A percentile compares a stretch with the other conserved stretches of the same genome.
Conservation (phyloP, 2,888 invertebrate species). For the Iphiclides podalirius region DNA sequence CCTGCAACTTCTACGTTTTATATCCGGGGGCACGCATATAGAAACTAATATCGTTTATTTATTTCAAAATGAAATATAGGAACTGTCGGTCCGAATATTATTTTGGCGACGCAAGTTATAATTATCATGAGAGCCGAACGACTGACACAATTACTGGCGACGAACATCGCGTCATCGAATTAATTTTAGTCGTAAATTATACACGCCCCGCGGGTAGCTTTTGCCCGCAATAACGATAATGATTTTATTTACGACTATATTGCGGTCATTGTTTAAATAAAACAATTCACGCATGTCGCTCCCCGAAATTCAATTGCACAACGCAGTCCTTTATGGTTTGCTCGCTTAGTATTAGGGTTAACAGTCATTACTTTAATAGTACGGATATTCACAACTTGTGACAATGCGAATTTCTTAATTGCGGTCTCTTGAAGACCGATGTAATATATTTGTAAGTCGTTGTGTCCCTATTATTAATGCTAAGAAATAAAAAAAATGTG, state of each 20-base stretch:
- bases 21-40: neutral
- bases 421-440: too few relatives aligned
- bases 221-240: conserved; percentile 9
- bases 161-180: conserved; percentile 48
- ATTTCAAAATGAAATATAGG: conserved; percentile 15
- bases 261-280: conserved; percentile 10
- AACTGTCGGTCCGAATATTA: conserved; percentile 20
- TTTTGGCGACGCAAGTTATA: conserved; percentile 26
- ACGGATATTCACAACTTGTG: too few relatives aligned
- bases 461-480: too few relatives aligned
- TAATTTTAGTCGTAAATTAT: conserved; percentile 60
- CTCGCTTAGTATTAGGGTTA: neutral
- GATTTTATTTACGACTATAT: conserved; percentile 8
- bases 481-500: too few relatives aligned
- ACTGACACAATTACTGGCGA: conserved; percentile 52
- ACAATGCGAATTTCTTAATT: too few relatives aligned
- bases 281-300: conserved; percentile 2
- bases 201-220: conserved; percentile 20
- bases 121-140: conserved; percentile 52
- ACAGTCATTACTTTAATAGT: too few relatives aligned
- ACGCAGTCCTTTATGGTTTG: neutral
- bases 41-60: neutral
- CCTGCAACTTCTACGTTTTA: neutral
- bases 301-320: neutral
- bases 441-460: too few relatives aligned